Percentiles rank a stretch among this genome's conserved stretches.
These are phyloP conservation scores for Pseudomyrmex dendroicus DNA, from an alignment of 1,140 invertebrate species.

Conservation along the genomic window DNA sequence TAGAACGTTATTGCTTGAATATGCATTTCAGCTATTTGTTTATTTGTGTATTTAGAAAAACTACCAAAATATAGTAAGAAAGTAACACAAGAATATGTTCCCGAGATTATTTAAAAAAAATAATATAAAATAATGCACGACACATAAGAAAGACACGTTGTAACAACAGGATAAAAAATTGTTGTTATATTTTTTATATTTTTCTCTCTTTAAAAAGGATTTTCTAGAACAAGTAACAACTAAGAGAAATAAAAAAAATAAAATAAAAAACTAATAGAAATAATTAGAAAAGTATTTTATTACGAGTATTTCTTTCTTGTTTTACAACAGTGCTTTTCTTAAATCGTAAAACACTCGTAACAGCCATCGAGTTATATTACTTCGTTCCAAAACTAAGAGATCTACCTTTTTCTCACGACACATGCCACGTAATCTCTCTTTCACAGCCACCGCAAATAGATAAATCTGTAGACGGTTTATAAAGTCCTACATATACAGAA, in stretches of 20 bases:
- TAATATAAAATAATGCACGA: too few species aligned
- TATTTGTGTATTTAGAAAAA: background rate
- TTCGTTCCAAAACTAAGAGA: slow-evolving; percentile 15
- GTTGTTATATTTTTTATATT: background rate
- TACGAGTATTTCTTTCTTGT: background rate
- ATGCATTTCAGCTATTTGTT: background rate
- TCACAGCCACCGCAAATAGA: slow-evolving; percentile 40
- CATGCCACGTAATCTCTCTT: slow-evolving; percentile 33
- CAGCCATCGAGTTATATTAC: background rate
- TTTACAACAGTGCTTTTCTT: background rate
- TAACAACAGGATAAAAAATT: too few species aligned
- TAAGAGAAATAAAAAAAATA: background rate
- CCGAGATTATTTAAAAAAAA: too few species aligned
- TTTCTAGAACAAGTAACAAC: background rate
- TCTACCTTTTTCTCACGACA: slow-evolving; percentile 65
- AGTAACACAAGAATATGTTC: too few species aligned
- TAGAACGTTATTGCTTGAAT: slow-evolving; percentile 10
- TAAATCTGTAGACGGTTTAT: slow-evolving; percentile 69
- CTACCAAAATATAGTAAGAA: background rate
- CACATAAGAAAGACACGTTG: too few species aligned
- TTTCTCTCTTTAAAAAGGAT: background rate
- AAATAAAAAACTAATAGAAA: too few species aligned
- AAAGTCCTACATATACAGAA: slow-evolving; percentile 69
- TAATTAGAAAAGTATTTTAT: too few species aligned
- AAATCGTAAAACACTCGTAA: background rate